A percentile compares a stretch with the other conserved stretches of the same genome.
These are phyloP conservation scores for Poecilia gillii DNA, from an alignment of 2,797 vertebrate species.

Conservation along the genomic window DNA sequence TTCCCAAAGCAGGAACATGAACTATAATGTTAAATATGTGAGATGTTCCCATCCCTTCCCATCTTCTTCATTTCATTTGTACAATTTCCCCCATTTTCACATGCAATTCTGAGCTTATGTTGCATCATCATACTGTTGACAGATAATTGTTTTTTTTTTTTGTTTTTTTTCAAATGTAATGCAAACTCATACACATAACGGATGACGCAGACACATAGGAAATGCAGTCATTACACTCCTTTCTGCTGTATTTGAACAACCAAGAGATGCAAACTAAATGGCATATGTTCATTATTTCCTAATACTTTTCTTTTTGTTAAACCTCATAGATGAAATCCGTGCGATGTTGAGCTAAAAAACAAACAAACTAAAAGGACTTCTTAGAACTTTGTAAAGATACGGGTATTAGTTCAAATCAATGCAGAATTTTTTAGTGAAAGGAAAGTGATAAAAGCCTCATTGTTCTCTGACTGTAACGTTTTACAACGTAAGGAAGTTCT, in stretches of 20 bases:
- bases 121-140: slow-evolving; percentile 34
- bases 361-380: slow-evolving; percentile 21
- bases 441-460: neutral
- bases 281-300: neutral
- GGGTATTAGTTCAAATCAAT: slow-evolving; percentile 5
- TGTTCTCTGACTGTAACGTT: no score
- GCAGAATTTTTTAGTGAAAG: neutral
- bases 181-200: slow-evolving; percentile 10
- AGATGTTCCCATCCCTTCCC: slow-evolving; percentile 19
- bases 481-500: no score
- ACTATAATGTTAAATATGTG: slow-evolving; percentile 27
- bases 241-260: neutral
- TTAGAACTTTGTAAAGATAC: slow-evolving; percentile 20
- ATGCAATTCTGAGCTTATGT: slow-evolving; percentile 33
- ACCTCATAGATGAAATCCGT: neutral
- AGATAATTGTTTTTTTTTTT: neutral
- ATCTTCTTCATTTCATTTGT: slow-evolving; percentile 24
- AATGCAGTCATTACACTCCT: neutral
- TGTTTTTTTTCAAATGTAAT: slow-evolving; percentile 21
- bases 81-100: slow-evolving; percentile 10
- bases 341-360: neutral
- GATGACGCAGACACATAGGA: slow-evolving; percentile 16
- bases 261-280: neutral
- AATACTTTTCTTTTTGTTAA: neutral
- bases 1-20: neutral